A percentile compares a stretch with the other conserved stretches of the same genome.
phyloP scores from a whole-genome alignment of 2,113 vertebrate species.

The Carassius gibelio region DNA sequence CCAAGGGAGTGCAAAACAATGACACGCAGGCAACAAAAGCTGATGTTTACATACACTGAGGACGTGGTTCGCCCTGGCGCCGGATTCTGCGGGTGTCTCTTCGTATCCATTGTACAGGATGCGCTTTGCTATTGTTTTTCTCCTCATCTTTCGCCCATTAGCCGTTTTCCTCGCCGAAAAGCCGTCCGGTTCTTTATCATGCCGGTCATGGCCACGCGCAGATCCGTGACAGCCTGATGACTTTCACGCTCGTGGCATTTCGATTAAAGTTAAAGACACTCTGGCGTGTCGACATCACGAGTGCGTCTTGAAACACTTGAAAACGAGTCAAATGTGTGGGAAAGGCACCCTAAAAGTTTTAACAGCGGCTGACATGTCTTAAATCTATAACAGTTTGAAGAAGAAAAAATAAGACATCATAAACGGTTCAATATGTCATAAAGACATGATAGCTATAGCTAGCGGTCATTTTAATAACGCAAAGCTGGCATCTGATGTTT shows the following conservation, averaged over 20 bases:
- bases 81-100: conserved; percentile 51
- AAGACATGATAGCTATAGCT: neutral
- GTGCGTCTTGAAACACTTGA: neutral
- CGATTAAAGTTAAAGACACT: conserved; percentile 40
- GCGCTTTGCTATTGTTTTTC: conserved; percentile 64
- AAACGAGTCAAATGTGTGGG: neutral
- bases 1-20: conserved; percentile 25
- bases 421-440: neutral
- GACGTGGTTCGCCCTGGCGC: conserved; percentile 45
- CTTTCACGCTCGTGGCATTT: conserved; percentile 45
- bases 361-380: neutral
- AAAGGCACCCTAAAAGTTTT: neutral
- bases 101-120: conserved; percentile 51
- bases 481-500: neutral
- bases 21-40: conserved; percentile 26
- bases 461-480: neutral
- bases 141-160: conserved; percentile 60
- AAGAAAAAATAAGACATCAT: neutral
- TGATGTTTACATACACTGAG: conserved; percentile 57
- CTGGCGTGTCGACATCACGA: conserved; percentile 28
- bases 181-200: conserved; percentile 48
- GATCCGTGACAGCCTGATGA: conserved; percentile 47
- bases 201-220: conserved; percentile 53
- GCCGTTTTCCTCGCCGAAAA: conserved; percentile 45
- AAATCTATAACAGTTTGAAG: neutral